Evolutionary conservation across 2,797 vertebrate genomes (phyloP).

Genomic region (Gadopsis bispinosus): DNA sequence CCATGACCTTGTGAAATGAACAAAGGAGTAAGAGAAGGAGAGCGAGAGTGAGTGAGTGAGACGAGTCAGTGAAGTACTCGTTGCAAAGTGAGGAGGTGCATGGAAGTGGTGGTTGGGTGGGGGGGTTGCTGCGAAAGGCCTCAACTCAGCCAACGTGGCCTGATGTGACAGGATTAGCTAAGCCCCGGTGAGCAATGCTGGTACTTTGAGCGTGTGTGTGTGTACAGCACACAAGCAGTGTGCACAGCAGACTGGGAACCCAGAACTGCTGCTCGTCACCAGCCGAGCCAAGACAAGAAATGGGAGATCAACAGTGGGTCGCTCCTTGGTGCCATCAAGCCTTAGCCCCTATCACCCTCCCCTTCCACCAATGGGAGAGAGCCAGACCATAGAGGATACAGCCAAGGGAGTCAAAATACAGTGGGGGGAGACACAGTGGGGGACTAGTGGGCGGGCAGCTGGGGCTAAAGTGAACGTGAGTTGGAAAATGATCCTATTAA

Average conservation of each 20-base stretch:
- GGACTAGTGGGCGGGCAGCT: conserved; percentile 78
- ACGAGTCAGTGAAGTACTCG: conserved; percentile 59
- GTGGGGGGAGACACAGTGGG: conserved; percentile 61
- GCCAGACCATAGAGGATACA: conserved; percentile 65
- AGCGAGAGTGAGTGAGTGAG: conserved; percentile 54
- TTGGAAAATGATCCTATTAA: conserved; percentile 88
- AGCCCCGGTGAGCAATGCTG: conserved; percentile 85
- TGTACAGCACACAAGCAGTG: conserved; percentile 45
- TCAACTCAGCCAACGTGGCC: conserved; percentile 81
- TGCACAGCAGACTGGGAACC: conserved; percentile 73
- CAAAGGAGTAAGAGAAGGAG: conserved; percentile 53
- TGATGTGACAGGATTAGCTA: conserved; percentile 88
- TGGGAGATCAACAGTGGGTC: conserved; percentile 78
- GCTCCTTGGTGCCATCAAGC: conserved; percentile 71
- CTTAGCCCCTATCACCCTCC: conserved; percentile 58
- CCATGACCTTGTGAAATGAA: conserved; percentile 77
- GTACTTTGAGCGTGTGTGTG: conserved; percentile 69
- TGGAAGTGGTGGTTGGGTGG: conserved; percentile 35
- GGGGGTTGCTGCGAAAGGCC: conserved; percentile 70
- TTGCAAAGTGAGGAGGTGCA: conserved; percentile 62
- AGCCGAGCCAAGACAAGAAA: conserved; percentile 81
- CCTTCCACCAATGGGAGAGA: conserved; percentile 53
- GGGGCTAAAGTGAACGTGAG: conserved; percentile 83
- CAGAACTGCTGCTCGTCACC: conserved; percentile 82
- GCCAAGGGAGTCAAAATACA: conserved; percentile 70